Evolutionary conservation across 1,140 invertebrate genomes (phyloP).

Genomic region (Centruroides vittatus): DNA sequence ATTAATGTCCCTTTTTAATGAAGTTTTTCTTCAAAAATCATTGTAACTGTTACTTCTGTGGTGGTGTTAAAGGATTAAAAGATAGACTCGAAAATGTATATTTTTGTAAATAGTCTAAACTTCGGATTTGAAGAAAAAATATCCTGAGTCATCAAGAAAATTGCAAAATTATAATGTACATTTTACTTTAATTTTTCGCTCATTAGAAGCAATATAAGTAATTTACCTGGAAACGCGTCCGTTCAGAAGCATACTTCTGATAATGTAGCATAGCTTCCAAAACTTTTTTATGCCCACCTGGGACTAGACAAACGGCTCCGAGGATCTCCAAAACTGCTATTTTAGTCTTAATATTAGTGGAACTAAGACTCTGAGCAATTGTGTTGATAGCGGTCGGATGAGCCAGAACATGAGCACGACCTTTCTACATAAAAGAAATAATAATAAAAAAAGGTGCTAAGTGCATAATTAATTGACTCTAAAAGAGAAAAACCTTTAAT

Average conservation of each 20-base stretch:
- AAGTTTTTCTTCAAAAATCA: no score
- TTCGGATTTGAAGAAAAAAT: no score
- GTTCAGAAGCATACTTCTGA: slow-evolving; percentile 55
- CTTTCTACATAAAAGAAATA: slow-evolving; percentile 40
- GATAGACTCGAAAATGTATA: no score
- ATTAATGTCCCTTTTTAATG: no score
- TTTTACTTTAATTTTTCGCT: background rate
- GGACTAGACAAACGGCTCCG: slow-evolving; percentile 84
- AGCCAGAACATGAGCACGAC: slow-evolving; percentile 78
- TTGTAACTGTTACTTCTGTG: no score
- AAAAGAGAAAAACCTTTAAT: background rate
- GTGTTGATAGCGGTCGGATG: slow-evolving; percentile 86
- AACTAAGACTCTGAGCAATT: slow-evolving; percentile 75
- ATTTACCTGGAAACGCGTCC: slow-evolving; percentile 66
- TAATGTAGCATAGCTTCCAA: slow-evolving; percentile 79
- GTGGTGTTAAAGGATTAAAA: no score
- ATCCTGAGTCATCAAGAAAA: no score
- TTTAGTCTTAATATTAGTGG: slow-evolving; percentile 85
- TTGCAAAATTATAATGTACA: no score
- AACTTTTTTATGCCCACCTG: slow-evolving; percentile 73
- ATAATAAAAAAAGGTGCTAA: background rate
- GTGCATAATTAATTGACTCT: background rate
- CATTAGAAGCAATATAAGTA: background rate
- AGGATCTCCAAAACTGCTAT: slow-evolving; percentile 85
- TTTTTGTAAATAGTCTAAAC: no score